Percentiles rank a stretch among this genome's conserved stretches.
phyloP scores from a whole-genome alignment of 2,113 vertebrate genomes.

The Accipiter cooperii region DNA sequence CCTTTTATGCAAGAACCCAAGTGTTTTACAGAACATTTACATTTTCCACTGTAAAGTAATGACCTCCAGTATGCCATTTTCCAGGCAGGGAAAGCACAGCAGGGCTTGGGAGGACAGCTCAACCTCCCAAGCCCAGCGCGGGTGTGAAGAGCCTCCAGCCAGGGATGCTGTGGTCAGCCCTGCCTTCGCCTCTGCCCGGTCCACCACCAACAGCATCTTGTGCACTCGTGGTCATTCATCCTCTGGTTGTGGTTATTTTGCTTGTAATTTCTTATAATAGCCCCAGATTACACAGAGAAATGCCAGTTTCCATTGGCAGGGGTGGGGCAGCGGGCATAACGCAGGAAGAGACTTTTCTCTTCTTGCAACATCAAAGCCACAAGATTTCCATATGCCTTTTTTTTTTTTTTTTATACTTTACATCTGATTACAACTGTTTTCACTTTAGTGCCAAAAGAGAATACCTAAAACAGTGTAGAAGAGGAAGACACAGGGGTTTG shows the following conservation, averaged over 20 bases:
- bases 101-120: not conserved
- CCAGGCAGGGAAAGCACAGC: not conserved
- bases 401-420: not conserved
- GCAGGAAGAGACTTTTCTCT: not conserved
- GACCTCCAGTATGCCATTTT: not conserved
- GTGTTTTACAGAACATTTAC: not conserved
- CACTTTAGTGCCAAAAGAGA: conserved; percentile 42
- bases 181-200: not conserved
- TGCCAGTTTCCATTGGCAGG: not conserved
- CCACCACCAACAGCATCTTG: not conserved
- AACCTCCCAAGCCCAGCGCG: rapidly evolving
- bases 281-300: not conserved
- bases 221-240: not conserved
- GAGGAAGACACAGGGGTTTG: conserved; percentile 37
- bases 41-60: not conserved
- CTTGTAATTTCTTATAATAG: not conserved
- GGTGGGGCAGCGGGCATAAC: not conserved
- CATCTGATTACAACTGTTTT: conserved; percentile 50
- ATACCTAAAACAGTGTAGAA: conserved; percentile 33
- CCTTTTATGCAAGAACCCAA: not conserved
- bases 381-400: conserved; percentile 1
- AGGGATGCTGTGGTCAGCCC: not conserved
- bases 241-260: not conserved
- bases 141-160: not conserved
- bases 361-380: conserved; percentile 5